phyloP scores from a whole-genome alignment of 2,888 invertebrate species.

The Diadegma fenestrale region DNA sequence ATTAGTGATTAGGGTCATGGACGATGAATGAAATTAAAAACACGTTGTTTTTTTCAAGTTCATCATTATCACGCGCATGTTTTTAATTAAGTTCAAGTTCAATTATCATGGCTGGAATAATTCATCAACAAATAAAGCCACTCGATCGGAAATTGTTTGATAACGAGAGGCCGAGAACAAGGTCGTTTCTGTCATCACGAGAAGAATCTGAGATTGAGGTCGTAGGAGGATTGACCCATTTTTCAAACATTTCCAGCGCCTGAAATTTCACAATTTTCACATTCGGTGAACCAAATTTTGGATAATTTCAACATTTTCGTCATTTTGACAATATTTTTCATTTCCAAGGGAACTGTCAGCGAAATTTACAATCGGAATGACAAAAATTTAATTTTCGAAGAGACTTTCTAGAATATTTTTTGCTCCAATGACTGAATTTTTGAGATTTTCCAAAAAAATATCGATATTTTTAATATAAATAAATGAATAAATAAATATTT shows the following conservation, averaged over 20 bases:
- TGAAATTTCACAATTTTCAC: slow-evolving; percentile 87
- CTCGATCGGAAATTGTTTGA: neutral
- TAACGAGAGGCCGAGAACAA: slow-evolving; percentile 82
- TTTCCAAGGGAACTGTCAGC: too few relatives aligned
- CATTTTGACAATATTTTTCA: too few relatives aligned
- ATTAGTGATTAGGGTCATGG: neutral
- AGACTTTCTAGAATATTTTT: too few relatives aligned
- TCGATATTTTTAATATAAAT: too few relatives aligned
- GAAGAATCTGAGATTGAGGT: slow-evolving; percentile 86
- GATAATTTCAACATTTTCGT: too few relatives aligned
- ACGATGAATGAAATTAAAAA: neutral
- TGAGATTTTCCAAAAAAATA: too few relatives aligned
- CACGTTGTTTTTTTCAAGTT: neutral
- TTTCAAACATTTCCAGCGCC: slow-evolving; percentile 89
- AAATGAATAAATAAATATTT: too few relatives aligned
- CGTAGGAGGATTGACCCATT: slow-evolving; percentile 83
- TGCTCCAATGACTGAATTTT: too few relatives aligned
- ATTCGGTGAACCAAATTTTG: too few relatives aligned
- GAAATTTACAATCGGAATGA: too few relatives aligned
- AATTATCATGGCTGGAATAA: neutral
- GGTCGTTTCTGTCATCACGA: slow-evolving; percentile 86
- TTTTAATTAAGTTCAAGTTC: neutral
- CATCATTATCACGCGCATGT: neutral
- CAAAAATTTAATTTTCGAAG: too few relatives aligned
- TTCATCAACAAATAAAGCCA: neutral